Conservation (phyloP, 2,888 invertebrate species). For the Caenorhabditis uteleia region DNA sequence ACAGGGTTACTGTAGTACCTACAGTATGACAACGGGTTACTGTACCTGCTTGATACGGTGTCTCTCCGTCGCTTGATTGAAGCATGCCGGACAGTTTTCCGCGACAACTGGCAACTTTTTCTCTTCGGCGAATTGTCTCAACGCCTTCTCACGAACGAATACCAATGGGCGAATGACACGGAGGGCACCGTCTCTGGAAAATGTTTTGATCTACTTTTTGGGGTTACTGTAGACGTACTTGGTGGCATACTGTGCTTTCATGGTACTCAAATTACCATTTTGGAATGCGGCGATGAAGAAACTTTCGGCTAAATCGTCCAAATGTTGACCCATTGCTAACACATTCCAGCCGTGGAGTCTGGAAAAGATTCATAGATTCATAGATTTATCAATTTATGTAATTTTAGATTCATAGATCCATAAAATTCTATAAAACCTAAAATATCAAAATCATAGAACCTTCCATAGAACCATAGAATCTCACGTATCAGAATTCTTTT, state of each 20-base stretch:
- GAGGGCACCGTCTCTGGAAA: constrained; percentile 80
- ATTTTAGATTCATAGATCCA: no score
- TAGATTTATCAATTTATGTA: background rate
- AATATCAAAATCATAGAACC: background rate
- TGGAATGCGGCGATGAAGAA: constrained; percentile 82
- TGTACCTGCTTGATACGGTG: constrained; percentile 54
- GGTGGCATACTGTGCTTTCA: constrained; percentile 82
- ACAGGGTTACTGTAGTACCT: background rate
- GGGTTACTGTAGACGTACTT: constrained; percentile 75
- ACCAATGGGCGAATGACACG: constrained; percentile 86
- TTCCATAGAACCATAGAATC: no score
- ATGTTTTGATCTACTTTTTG: background rate
- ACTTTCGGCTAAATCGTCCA: constrained; percentile 83
- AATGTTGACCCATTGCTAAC: constrained; percentile 84
- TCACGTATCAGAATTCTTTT: no score
- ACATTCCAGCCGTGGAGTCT: constrained; percentile 81
- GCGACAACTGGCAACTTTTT: constrained; percentile 79
- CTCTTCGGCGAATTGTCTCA: constrained; percentile 80
- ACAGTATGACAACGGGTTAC: no score
- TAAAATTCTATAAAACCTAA: background rate
- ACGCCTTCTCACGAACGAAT: constrained; percentile 81
- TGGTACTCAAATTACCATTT: constrained; percentile 80
- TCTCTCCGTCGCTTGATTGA: constrained; percentile 62
- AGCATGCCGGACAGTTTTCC: constrained; percentile 75
- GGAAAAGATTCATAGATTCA: background rate